These are phyloP conservation scores for Pseudonaja textilis DNA, from an alignment of 2,113 vertebrate species.

Conservation along the genomic window DNA sequence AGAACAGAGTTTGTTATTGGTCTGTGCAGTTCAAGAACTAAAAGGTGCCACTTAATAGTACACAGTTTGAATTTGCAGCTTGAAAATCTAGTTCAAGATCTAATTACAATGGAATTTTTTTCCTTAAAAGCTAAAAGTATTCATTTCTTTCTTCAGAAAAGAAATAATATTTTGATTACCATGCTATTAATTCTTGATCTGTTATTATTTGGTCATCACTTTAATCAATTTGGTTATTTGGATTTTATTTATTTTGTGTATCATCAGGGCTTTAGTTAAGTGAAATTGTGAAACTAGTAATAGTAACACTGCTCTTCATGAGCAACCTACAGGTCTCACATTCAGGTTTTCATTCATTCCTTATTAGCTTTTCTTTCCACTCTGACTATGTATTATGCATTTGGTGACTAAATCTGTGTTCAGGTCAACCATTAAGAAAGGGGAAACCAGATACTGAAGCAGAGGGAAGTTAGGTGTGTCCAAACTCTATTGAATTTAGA, in stretches of 20 bases:
- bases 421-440: constrained; percentile 28
- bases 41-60: constrained; percentile 56
- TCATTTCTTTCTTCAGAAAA: constrained; percentile 43
- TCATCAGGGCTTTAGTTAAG: constrained; percentile 36
- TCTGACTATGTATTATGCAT: neutral
- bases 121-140: constrained; percentile 60
- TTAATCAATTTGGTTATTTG: constrained; percentile 41
- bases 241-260: constrained; percentile 46
- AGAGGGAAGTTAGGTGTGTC: neutral
- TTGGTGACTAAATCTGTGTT: constrained; percentile 39
- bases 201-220: constrained; percentile 51
- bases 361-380: constrained; percentile 32
- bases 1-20: constrained; percentile 58
- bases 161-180: constrained; percentile 54
- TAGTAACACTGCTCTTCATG: constrained; percentile 33
- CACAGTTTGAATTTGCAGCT: constrained; percentile 58
- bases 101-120: constrained; percentile 64
- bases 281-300: constrained; percentile 35
- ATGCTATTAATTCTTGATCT: constrained; percentile 51
- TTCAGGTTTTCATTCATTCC: constrained; percentile 22
- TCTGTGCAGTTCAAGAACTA: constrained; percentile 57
- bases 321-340: constrained; percentile 34
- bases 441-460: neutral
- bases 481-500: neutral
- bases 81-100: constrained; percentile 64